Evolutionary conservation across 2,888 invertebrate species (phyloP).

Genomic region (Ophioninae sp.): DNA sequence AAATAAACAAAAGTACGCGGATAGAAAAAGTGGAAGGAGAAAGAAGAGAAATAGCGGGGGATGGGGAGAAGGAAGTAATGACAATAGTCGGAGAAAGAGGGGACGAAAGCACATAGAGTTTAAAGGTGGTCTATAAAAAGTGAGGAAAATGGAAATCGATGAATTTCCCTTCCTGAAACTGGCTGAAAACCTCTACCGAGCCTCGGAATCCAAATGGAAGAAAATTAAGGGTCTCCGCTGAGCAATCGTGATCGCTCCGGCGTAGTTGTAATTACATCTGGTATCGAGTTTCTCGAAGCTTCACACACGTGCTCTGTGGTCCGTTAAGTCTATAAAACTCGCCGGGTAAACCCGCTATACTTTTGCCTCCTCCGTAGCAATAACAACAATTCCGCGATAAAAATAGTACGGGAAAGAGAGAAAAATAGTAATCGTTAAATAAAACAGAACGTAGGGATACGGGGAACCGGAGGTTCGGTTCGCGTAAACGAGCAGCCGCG

Average conservation of each 20-base stretch:
- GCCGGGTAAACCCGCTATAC: constrained; percentile 22
- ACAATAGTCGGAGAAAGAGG: constrained; percentile 16
- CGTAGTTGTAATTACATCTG: constrained; percentile 56
- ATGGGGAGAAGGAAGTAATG: too few relatives aligned
- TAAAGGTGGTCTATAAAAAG: constrained; percentile 32
- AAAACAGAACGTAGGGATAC: constrained; percentile 10
- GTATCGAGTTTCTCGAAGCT: constrained; percentile 53
- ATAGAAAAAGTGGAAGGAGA: too few relatives aligned
- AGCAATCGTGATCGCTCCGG: constrained; percentile 50
- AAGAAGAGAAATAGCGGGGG: too few relatives aligned
- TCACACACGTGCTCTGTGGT: constrained; percentile 24
- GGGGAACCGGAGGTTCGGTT: constrained; percentile 5
- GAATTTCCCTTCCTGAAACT: neutral
- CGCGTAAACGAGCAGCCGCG: constrained; percentile 18
- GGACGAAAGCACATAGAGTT: constrained; percentile 19
- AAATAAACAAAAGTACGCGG: too few relatives aligned
- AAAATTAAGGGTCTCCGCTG: constrained; percentile 52
- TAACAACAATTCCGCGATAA: constrained; percentile 46
- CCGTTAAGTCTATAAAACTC: constrained; percentile 44
- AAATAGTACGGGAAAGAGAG: constrained; percentile 14
- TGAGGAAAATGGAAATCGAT: constrained; percentile 51
- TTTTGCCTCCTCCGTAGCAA: constrained; percentile 23
- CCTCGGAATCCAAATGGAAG: constrained; percentile 44
- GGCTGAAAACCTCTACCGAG: neutral
- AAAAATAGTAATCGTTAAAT: constrained; percentile 9